Evolutionary conservation across 1,140 invertebrate genomes (phyloP), one percentile per base, ranked within the genome.

Genomic region (Tyrophagus putrescentiae): DNA sequence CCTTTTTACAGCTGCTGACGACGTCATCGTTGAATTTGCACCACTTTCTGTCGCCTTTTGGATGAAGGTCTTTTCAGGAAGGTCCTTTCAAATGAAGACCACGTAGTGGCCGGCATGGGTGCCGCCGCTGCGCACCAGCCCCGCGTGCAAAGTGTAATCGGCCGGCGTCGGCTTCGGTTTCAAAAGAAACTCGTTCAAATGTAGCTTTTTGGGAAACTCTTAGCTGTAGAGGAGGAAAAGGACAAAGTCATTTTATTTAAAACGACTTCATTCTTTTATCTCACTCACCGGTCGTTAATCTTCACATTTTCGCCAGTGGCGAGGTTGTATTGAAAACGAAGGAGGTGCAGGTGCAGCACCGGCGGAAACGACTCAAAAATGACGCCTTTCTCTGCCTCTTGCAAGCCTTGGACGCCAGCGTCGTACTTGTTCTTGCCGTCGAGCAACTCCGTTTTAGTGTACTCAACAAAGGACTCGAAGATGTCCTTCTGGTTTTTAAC

Each of bases 11-110:
- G 50, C 87, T 78, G 5, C 92, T 96, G 0, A 99, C 96, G 28
- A 98, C 95, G 72, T 99, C 96, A 75, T 99, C 96, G 72, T 99
- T 96, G 76, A 99, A 99, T 74, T 98, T 98, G 73, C 93, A 99
- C 95, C 96, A 99, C 82, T 77, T 79, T 44, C 78, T 78, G 71
- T 93, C 87, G 13, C 91, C 91, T 73, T 84, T 87, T 3, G 95
- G 95, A 77, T 98, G 98, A 64, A n/a, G n/a, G n/a, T n/a, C n/a
- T n/a, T n/a, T n/a, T n/a, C n/a, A n/a, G n/a, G n/a, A n/a, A n/a
- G n/a, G n/a, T n/a, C n/a, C n/a, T n/a, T n/a, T n/a, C n/a, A 98
- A 64, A 99, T 98, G 75, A 96, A 99, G 50, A 98, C 95, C 57
- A 99, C 95, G 76, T 99, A 99, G 76, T 98, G 95, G 1, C 96